phyloP scores from a whole-genome alignment of 2,797 vertebrate species.

The Semaprochilodus insignis region DNA sequence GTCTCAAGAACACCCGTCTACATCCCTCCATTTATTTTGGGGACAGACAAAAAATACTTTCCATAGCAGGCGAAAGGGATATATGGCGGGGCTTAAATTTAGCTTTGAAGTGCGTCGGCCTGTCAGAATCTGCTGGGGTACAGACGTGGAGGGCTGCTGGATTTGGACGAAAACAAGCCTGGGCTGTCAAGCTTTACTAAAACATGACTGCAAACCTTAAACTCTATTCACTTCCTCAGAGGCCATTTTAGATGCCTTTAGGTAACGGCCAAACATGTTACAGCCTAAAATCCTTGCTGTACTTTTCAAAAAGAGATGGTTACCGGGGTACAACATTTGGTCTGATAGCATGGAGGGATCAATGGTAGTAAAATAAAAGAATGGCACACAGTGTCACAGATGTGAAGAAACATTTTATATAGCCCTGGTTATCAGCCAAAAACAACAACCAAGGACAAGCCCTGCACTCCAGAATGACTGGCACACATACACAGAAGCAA shows the following conservation, averaged over 20 bases:
- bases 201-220: neutral
- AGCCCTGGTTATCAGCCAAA: neutral
- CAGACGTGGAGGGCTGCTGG: constrained; percentile 63
- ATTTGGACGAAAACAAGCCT: constrained; percentile 62
- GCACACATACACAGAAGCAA: neutral
- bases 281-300: no score
- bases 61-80: constrained; percentile 58
- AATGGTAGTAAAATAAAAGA: neutral
- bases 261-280: neutral
- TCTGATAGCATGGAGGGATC: neutral
- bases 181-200: neutral
- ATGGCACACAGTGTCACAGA: neutral
- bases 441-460: neutral
- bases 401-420: neutral
- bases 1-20: constrained; percentile 43
- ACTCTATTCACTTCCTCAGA: constrained; percentile 1
- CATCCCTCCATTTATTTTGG: constrained; percentile 55
- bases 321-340: neutral
- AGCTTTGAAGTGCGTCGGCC: constrained; percentile 65
- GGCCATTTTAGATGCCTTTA: neutral
- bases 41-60: constrained; percentile 68
- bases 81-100: constrained; percentile 62
- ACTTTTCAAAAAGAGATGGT: no score
- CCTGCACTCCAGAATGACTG: neutral
- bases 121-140: constrained; percentile 47